Base-by-base conservation (phyloP, 2,113 vertebrate genomes). In the Sprattus sprattus region DNA sequence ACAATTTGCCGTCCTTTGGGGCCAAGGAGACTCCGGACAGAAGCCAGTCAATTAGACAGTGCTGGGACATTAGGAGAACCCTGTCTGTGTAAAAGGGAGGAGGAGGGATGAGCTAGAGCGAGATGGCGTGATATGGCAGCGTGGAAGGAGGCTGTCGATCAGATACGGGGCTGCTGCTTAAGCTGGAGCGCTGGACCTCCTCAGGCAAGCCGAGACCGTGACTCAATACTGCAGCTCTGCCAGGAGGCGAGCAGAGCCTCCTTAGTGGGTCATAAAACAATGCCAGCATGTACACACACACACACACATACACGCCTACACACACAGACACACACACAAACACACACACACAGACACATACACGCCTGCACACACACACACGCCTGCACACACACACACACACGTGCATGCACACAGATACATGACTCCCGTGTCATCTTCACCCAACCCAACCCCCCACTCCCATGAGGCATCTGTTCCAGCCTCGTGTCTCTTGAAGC, bases 211-310 rank as follows among this genome's bases (percentile, higher is more conserved):
- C 47, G 47, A 52, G 45, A 39, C 78, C 50, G 87, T 88, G 87
- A 86, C 78, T 86, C 85, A 88, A 81, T 83, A 86, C 81, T 84
- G 60, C 83, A 86, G 87, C 49, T 67, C 52, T 49, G 64, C 45
- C 44, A 6, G 25, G n/a, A 32, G 25, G 60, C 47, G 11, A 87
- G 75, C 47, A 52, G 64, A 84, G 44, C 78, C 52, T 60, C 49
- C 85, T 86, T 88, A 88, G 78, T 88, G 85, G 82, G 87, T 84
- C 85, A 86, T 44, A 39, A 86, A 67, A 67, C 60, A 67, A 67
- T 67, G 54, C 16, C 54, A 60, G 54, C 16, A 60, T 16, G 20
- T 16, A n/a, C 54, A n/a, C 54, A 7, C 54, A n/a, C 18, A 20
- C 22, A n/a, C 54, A n/a, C 54, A 60, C 54, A 22, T 18, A 60